These are phyloP conservation scores for Drosophila robusta DNA, from an alignment of 2,888 invertebrate genomes.

Conservation along the genomic window DNA sequence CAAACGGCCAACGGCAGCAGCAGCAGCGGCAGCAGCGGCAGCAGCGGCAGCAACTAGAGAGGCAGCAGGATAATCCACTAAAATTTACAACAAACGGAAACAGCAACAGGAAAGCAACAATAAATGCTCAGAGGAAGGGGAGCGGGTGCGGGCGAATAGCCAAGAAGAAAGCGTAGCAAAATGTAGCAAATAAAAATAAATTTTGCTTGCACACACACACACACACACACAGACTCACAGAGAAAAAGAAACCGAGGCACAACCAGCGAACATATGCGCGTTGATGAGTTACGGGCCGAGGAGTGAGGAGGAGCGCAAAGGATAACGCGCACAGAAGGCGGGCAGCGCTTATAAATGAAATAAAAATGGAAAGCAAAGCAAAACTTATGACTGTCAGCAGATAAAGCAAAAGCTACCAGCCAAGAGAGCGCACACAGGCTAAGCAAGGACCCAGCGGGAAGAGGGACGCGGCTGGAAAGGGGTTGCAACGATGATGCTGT, in stretches of 20 bases:
- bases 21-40: conserved; percentile 7
- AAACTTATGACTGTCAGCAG: conserved; percentile 81
- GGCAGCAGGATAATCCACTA: conserved; percentile 78
- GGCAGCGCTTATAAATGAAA: conserved; percentile 74
- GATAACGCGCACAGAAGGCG: conserved; percentile 36
- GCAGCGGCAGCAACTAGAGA: conserved; percentile 26
- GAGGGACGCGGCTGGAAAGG: neutral
- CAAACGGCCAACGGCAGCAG: conserved; percentile 42
- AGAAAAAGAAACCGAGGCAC: conserved; percentile 3
- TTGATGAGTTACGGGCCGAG: conserved; percentile 71
- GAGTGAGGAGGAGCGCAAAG: conserved; percentile 8
- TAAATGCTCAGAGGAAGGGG: conserved; percentile 32
- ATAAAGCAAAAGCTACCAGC: conserved; percentile 79
- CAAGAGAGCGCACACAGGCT: conserved; percentile 17
- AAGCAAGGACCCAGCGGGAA: conserved; percentile 2
- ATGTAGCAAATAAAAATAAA: conserved; percentile 80
- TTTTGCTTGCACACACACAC: conserved; percentile 50
- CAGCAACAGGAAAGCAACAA: conserved; percentile 76
- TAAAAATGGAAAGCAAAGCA: conserved; percentile 81
- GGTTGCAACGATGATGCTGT: conserved; percentile 35
- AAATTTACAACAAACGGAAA: conserved; percentile 83
- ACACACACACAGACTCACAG: conserved; percentile 3
- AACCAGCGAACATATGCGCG: conserved; percentile 74
- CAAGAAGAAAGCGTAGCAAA: conserved; percentile 44
- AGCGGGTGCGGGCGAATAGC: neutral